Evolutionary conservation across 2,113 vertebrate species (phyloP).

Genomic region (Danionella cerebrum): DNA sequence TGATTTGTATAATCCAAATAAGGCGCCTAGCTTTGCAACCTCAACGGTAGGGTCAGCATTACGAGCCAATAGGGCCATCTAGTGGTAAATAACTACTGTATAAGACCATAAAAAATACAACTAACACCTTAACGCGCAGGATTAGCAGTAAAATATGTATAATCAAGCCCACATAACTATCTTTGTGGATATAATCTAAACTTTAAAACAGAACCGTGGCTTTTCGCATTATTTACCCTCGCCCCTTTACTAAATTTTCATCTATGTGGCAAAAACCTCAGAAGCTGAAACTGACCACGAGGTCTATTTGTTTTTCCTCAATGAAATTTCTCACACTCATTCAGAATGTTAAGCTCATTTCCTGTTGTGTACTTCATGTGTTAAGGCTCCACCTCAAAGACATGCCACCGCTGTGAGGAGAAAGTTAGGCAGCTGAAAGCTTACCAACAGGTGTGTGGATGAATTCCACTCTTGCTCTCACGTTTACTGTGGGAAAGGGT

Average conservation of each 20-base stretch:
- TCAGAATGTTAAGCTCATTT: constrained; percentile 50
- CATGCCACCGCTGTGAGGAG: background rate
- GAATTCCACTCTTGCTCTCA: background rate
- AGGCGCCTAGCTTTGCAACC: no score
- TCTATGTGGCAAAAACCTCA: constrained; percentile 10
- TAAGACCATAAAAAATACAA: background rate
- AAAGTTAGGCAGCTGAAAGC: constrained; percentile 14
- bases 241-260: background rate
- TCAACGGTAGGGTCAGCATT: no score
- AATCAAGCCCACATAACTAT: background rate
- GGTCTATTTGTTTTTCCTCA: constrained; percentile 35
- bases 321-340: constrained; percentile 52
- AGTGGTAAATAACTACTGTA: constrained; percentile 11
- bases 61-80: constrained; percentile 40
- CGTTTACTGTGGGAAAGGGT: background rate
- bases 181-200: background rate
- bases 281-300: no score
- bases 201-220: background rate
- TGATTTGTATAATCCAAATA: no score
- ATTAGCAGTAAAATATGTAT: no score
- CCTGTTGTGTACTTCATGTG: constrained; percentile 5
- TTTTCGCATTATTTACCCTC: background rate
- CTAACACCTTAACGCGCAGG: no score
- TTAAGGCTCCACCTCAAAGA: background rate
- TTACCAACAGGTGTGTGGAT: constrained; percentile 3